Evolutionary conservation across 1,140 invertebrate species (phyloP), one percentile per base, ranked within the genome.

Genomic region (Nasonia giraulti): DNA sequence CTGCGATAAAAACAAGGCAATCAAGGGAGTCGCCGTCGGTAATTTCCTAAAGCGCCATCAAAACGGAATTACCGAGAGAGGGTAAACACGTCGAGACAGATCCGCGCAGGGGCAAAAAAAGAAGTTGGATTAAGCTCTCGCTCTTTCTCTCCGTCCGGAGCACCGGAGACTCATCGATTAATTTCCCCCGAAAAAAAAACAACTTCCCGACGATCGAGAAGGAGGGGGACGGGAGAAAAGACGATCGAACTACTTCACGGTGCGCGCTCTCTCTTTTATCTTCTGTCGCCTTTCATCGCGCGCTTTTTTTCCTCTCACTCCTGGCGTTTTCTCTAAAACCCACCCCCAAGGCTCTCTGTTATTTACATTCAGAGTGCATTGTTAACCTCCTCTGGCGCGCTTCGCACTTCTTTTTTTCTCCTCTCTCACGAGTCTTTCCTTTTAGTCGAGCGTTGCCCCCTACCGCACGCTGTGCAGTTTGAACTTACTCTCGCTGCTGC

Each of bases 331-430:
- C 62, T 40, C 80, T 40, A 75, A 8, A 2, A 62, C 1, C 71
- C 17, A 68, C 20, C 73, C 40, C 37, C 33, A 20, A 62, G 37
- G 40, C 11, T 27, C 33, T 8, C 62, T 11, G 31, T 1, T 77
- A 89, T 89, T 89, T 88, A 88, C 87, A 89, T 88, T 88, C 83
- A 88, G 82, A 89, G 89, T 87, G 86, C 84, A 87, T 89, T 88
- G 89, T 87, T 88, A 87, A 86, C 85, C 83, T 83, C 73, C 83
- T 66, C 74, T 1, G n/a, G 55, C 31, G 55, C 31, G 7, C 55
- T 62, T 44, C 31, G 50, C 55, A 44, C 40, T 11, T 44, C 79
- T 66, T 73, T 40, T 62, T 62, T 62, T 62, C 17, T 6, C 20
- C 55, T n/a, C 20, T 62, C 20, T 62, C 20, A 7, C 20, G 55